phyloP scores from a whole-genome alignment of 2,797 vertebrate species.

The Dendrocincla fuliginosa region DNA sequence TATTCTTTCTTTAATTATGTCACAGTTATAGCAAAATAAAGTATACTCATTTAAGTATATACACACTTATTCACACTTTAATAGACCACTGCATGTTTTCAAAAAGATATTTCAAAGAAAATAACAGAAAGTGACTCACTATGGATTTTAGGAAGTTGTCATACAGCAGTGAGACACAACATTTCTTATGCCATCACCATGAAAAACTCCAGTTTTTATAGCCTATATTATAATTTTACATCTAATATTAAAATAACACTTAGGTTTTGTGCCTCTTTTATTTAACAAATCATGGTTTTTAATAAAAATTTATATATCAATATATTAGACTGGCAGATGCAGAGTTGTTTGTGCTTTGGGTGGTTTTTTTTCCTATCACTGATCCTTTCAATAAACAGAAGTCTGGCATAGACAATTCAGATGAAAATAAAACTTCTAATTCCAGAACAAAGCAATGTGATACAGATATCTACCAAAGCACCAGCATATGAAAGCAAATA shows the following conservation, averaged over 20 bases:
- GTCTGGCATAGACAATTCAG: neutral
- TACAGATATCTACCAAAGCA: neutral
- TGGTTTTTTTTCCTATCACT: neutral
- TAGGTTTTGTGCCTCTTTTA: neutral
- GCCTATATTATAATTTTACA: neutral
- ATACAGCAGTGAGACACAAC: neutral
- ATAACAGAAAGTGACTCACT: neutral
- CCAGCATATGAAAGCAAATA: neutral
- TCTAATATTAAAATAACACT: neutral
- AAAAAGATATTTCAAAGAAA: neutral
- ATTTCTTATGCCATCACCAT: neutral
- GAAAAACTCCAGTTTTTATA: neutral
- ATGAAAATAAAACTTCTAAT: neutral
- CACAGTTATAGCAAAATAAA: neutral
- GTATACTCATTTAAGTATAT: neutral
- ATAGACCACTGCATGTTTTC: neutral
- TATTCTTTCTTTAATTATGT: neutral
- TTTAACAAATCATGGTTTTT: neutral
- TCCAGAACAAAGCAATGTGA: neutral
- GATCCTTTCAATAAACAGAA: neutral
- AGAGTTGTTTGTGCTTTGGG: neutral
- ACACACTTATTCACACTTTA: neutral
- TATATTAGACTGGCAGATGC: neutral
- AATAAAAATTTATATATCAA: neutral
- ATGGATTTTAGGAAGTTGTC: neutral